Conservation (phyloP, 2,888 invertebrate species). For the Microctonus hyperodae region DNA sequence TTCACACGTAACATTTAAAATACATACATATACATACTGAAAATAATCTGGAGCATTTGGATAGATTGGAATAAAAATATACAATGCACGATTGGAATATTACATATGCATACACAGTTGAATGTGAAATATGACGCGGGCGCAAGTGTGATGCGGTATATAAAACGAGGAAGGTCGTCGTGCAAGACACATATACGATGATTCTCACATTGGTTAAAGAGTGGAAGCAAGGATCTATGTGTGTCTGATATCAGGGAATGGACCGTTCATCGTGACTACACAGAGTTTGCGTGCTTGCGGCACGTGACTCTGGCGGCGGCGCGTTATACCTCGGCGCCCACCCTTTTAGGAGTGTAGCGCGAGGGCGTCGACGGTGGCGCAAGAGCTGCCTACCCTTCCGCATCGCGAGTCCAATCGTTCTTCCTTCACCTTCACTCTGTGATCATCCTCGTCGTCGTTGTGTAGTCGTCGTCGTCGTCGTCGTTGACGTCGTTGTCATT, state of each 20-base stretch:
- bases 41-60: background rate
- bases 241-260: slow-evolving; percentile 26
- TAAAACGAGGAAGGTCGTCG: background rate
- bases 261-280: slow-evolving; percentile 34
- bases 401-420: slow-evolving; percentile 29
- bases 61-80: background rate
- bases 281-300: slow-evolving; percentile 40
- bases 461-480: slow-evolving; percentile 18
- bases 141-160: background rate
- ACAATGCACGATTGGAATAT: no score
- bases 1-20: no score
- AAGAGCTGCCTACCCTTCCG: slow-evolving; percentile 35
- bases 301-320: slow-evolving; percentile 43
- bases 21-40: no score
- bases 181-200: background rate
- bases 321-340: slow-evolving; percentile 29
- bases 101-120: background rate
- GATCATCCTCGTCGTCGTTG: slow-evolving; percentile 17
- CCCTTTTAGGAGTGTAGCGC: slow-evolving; percentile 32
- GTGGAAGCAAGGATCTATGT: background rate
- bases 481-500: background rate
- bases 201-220: background rate
- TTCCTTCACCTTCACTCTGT: slow-evolving; percentile 26
- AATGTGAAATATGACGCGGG: background rate
- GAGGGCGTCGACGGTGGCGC: slow-evolving; percentile 39